Conservation (phyloP, 2,888 invertebrate genomes). For the Drepana falcataria region DNA sequence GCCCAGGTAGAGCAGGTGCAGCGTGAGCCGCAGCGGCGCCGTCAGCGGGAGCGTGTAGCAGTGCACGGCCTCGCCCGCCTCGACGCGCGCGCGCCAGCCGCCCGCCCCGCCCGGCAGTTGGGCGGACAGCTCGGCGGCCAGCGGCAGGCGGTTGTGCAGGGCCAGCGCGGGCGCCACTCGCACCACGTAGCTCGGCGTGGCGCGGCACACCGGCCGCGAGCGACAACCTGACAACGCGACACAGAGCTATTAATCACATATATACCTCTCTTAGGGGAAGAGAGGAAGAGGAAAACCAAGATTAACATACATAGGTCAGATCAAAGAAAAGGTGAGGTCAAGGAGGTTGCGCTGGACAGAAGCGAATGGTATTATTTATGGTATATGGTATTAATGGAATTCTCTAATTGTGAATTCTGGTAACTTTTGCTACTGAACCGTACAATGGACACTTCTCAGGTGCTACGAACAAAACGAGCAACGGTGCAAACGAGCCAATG, state of each 20-base stretch:
- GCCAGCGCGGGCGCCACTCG: conserved; percentile 85
- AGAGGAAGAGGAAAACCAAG: neutral
- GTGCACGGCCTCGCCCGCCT: conserved; percentile 85
- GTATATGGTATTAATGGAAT: no score
- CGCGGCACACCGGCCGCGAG: conserved; percentile 57
- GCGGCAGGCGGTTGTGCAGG: conserved; percentile 87
- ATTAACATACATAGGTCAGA: neutral
- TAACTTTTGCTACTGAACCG: no score
- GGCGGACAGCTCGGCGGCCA: conserved; percentile 62
- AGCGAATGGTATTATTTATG: no score
- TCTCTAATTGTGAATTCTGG: no score
- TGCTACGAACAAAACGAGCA: no score
- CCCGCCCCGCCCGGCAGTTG: conserved; percentile 16
- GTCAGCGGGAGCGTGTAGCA: conserved; percentile 83
- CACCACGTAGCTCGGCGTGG: conserved; percentile 85
- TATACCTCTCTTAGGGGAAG: no score
- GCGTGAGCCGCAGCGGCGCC: conserved; percentile 69
- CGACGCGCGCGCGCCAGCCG: conserved; percentile 74
- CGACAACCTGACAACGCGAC: conserved; percentile 45
- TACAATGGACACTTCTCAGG: no score
- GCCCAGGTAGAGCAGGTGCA: conserved; percentile 81
- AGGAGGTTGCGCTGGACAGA: no score
- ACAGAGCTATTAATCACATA: neutral
- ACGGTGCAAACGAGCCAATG: no score
- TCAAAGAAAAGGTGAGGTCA: no score